A percentile compares a stretch with the other conserved stretches of the same genome.
phyloP scores from a whole-genome alignment of 2,797 vertebrate genomes.

The Sebastes nivosus region DNA sequence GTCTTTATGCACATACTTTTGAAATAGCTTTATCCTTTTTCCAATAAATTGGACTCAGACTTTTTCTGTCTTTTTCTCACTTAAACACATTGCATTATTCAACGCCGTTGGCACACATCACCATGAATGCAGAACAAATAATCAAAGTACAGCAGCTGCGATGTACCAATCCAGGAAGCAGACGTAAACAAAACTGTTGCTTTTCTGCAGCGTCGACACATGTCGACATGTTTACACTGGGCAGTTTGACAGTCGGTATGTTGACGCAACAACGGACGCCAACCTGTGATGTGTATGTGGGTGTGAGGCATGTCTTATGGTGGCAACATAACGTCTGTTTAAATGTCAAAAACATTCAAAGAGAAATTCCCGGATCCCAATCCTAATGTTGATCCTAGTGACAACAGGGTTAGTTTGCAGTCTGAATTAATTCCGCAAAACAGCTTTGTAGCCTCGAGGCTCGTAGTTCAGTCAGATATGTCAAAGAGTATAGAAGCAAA shows the following conservation, averaged over 20 bases:
- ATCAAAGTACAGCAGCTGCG: neutral
- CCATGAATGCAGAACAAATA: neutral
- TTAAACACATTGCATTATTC: neutral
- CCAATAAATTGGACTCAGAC: too few relatives aligned
- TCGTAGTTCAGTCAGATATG: conserved; percentile 37
- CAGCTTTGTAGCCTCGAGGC: conserved; percentile 24
- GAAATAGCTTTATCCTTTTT: too few relatives aligned
- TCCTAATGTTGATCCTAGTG: conserved; percentile 22
- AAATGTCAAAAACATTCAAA: conserved; percentile 17
- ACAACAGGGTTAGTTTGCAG: conserved; percentile 34
- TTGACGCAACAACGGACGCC: conserved; percentile 22
- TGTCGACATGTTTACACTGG: neutral
- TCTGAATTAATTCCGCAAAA: conserved; percentile 24
- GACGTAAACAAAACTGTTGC: neutral
- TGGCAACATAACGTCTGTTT: conserved; percentile 15
- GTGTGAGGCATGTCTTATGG: neutral
- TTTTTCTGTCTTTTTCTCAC: neutral
- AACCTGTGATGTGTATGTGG: neutral
- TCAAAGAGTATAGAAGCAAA: too few relatives aligned
- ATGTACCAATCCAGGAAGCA: neutral
- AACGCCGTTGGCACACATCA: too few relatives aligned
- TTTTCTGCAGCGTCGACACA: neutral
- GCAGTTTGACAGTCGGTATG: neutral
- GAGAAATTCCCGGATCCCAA: neutral
- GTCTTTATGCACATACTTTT: too few relatives aligned